These are phyloP conservation scores for Samia ricini DNA, from an alignment of 1,140 invertebrate genomes.

Conservation along the genomic window DNA sequence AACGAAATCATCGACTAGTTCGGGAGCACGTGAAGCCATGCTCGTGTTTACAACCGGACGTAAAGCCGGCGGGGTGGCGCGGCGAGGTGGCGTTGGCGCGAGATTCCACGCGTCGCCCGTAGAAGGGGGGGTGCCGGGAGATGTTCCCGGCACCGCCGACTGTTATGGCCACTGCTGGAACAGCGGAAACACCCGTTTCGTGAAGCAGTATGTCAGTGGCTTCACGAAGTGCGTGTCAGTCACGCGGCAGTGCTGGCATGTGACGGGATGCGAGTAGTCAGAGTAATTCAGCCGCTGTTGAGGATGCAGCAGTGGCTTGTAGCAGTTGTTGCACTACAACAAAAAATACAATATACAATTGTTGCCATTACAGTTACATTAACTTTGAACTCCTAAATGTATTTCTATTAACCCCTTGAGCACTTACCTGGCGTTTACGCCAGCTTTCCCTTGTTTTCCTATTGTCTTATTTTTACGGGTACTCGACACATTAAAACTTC, in stretches of 20 bases:
- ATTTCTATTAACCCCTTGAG: no score
- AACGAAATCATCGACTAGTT: constrained; percentile 38
- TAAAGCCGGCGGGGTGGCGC: constrained; percentile 65
- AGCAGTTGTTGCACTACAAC: constrained; percentile 91
- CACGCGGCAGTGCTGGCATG: constrained; percentile 93
- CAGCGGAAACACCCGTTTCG: constrained; percentile 83
- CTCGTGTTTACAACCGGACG: constrained; percentile 75
- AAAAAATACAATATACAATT: constrained; percentile 20
- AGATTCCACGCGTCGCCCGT: constrained; percentile 47
- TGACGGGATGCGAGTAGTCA: constrained; percentile 94
- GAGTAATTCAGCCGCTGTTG: constrained; percentile 94
- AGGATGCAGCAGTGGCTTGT: constrained; percentile 89
- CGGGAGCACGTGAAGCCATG: constrained; percentile 59
- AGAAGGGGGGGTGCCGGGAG: constrained; percentile 65
- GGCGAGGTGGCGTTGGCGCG: constrained; percentile 61
- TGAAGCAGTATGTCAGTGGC: constrained; percentile 88
- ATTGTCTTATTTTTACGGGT: no score
- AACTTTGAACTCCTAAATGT: no score
- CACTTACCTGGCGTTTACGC: no score
- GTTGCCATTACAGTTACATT: background rate
- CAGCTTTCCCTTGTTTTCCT: no score
- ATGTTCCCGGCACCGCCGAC: constrained; percentile 81
- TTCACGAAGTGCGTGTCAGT: constrained; percentile 97
- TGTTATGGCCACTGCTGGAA: constrained; percentile 91
- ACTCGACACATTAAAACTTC: no score